Percentiles rank a stretch among this genome's conserved stretches.
phyloP scores from a whole-genome alignment of 2,888 invertebrate genomes.

The Rutpela maculata region DNA sequence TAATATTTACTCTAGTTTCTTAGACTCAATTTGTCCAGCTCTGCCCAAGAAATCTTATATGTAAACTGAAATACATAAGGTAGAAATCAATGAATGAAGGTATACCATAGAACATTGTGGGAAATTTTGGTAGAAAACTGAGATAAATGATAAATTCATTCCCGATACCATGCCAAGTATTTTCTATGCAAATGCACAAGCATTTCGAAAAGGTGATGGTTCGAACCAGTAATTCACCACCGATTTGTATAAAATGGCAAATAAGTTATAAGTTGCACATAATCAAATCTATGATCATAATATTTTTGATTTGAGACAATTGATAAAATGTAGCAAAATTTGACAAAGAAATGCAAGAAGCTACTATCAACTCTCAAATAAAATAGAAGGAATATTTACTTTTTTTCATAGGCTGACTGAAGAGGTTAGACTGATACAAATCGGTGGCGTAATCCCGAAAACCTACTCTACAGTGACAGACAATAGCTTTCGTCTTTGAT shows the following conservation, averaged over 20 bases:
- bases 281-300: background rate
- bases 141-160: conserved; percentile 42
- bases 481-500: conserved; percentile 43
- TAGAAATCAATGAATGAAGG: background rate
- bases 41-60: no score
- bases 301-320: no score
- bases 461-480: conserved; percentile 54
- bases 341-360: no score
- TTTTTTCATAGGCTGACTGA: no score
- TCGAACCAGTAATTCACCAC: background rate
- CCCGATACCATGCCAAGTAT: conserved; percentile 38
- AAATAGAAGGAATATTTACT: no score
- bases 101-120: conserved; percentile 25
- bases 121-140: conserved; percentile 27
- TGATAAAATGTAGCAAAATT: no score
- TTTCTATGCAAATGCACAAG: conserved; percentile 28
- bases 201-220: conserved; percentile 34
- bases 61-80: conserved; percentile 11
- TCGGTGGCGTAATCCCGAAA: conserved; percentile 45
- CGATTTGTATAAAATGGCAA: conserved; percentile 9
- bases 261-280: background rate
- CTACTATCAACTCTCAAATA: no score
- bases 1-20: no score
- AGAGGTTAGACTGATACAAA: conserved; percentile 35
- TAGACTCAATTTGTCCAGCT: no score